Evolutionary conservation across 2,797 vertebrate genomes (phyloP).

Genomic region (Falco cherrug): DNA sequence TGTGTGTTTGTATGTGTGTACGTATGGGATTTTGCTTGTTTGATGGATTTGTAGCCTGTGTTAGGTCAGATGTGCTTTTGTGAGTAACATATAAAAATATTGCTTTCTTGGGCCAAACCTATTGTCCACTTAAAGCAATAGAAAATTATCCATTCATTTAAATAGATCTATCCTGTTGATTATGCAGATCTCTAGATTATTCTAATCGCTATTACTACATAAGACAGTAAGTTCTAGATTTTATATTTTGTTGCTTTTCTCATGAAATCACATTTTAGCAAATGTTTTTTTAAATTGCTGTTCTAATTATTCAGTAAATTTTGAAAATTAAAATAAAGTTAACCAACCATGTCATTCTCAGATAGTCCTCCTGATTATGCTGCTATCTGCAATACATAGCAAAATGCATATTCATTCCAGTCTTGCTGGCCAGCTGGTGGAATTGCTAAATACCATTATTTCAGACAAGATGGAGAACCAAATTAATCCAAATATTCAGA

Average conservation of each 20-base stretch:
- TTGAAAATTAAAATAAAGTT: conserved; percentile 51
- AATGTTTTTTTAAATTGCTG: conserved; percentile 6
- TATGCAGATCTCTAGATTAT: background rate
- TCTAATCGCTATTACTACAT: background rate
- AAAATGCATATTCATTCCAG: conserved; percentile 65
- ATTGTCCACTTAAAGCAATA: background rate
- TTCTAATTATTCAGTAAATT: conserved; percentile 40
- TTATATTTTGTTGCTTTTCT: background rate
- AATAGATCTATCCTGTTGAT: background rate
- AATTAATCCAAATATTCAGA: conserved; percentile 71
- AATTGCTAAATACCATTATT: conserved; percentile 68
- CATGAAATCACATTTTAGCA: background rate
- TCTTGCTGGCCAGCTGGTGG: conserved; percentile 44
- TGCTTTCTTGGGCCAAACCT: background rate
- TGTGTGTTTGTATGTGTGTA: background rate
- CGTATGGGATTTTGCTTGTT: background rate
- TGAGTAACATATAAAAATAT: background rate
- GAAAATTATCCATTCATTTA: background rate
- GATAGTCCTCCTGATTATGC: conserved; percentile 46
- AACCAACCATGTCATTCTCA: conserved; percentile 1
- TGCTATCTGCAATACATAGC: conserved; percentile 47
- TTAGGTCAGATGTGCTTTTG: background rate
- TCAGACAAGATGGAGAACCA: conserved; percentile 56
- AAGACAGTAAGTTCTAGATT: background rate
- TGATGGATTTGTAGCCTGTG: background rate